Evolutionary conservation across 1,140 invertebrate species (phyloP).

Genomic region (Anastrepha ludens): DNA sequence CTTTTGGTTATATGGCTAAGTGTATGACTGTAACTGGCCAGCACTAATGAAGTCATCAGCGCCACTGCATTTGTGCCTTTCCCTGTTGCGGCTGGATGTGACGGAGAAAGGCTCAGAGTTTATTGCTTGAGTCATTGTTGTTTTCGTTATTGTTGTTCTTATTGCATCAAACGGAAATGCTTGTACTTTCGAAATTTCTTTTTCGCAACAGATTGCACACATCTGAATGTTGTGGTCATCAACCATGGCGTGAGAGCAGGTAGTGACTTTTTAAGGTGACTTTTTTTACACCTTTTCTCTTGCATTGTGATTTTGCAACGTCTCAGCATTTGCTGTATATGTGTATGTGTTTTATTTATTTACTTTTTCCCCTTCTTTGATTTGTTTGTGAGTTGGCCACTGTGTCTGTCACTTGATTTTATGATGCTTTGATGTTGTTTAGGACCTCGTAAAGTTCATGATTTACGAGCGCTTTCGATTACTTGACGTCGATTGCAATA

Average conservation of each 20-base stretch:
- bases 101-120: conserved; percentile 1
- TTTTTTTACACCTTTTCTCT: not conserved
- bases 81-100: not conserved
- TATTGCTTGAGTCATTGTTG: not conserved
- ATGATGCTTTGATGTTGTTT: conserved; percentile 52
- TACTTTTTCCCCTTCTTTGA: not conserved
- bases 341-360: conserved; percentile 4
- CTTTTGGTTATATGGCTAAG: too few species aligned
- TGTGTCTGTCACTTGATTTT: conserved; percentile 50
- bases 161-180: not conserved
- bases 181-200: not conserved
- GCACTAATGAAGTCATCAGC: conserved; percentile 47
- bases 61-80: not conserved
- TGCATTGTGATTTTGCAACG: not conserved
- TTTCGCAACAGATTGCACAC: not conserved
- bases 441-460: conserved; percentile 49
- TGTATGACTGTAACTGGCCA: too few species aligned
- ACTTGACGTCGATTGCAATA: conserved; percentile 50
- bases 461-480: conserved; percentile 49
- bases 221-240: not conserved
- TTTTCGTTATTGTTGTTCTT: not conserved
- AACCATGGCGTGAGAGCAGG: not conserved
- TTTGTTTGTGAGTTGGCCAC: conserved; percentile 32
- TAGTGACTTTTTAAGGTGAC: not conserved
- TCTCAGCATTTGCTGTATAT: not conserved